Base-by-base conservation (phyloP, 2,113 vertebrate genomes). In the Antennarius striatus region DNA sequence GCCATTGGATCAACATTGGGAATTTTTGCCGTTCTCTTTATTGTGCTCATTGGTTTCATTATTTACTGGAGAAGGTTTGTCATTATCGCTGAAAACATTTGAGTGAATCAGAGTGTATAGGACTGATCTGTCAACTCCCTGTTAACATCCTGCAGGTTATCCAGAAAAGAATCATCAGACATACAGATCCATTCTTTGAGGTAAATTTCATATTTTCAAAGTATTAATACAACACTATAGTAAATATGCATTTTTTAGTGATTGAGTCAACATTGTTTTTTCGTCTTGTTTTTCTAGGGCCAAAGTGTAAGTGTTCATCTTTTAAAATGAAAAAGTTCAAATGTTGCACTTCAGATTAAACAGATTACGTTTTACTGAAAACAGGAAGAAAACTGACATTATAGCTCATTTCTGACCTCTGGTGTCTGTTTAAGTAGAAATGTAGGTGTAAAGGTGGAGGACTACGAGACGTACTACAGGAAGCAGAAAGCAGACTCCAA, bases 401-500 rank as follows among this genome's bases (percentile, higher is more conserved):
- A 0, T 63, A 22, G 22, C 22, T 22, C 22, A 22, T 22, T 22
- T 22, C 14, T 70, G 16, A 75, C 50, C 56, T 61, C 5, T 60
- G 61, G 12, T 52, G 10, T 48, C 14, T 4, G 16, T 75, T 12
- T 74, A 45, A 79, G 77, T 79, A 93, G 93, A 40, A 93, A 65
- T 70, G 42, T 80, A n/a, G 75, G 88, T 47, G 91, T 99, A 73
- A 94, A 84, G 79, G 91, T 95, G 56, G 94, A 95, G 77, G 93
- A 95, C 72, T 98, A 93, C 39, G 95, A 96, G 68, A 80, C 88
- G 4, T 96, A 98, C 84, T 98, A 94, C 80, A 96, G 87, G 85
- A 97, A 94, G 72, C 96, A 97, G 84, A 94, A 92, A 70, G 95
- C 96, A 0, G 95, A 99, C 80, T 96, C 94, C 69, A 98, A 94